Evolutionary conservation across 2,797 vertebrate species (phyloP), one percentile per base, ranked within the genome.

Genomic region (Parotocinclus haroldoi): DNA sequence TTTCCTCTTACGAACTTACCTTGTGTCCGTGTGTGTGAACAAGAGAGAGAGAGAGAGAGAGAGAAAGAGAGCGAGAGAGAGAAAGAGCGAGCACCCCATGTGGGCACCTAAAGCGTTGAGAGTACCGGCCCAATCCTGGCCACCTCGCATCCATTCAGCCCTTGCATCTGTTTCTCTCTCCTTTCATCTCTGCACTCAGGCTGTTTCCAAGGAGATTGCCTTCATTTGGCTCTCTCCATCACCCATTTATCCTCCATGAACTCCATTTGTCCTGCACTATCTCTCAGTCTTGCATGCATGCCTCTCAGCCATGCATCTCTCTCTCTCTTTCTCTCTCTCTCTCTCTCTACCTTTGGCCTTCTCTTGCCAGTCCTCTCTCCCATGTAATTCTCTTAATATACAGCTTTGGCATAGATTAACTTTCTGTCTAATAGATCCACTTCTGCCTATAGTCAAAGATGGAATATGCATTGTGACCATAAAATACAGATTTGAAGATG

Each of bases 151-250:
- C 18, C 63, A 51, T 67, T 62, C 17, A 62, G 59, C 55, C 54
- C 27, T 38, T 18, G 14, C 13, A 13, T 49, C 49, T 66, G 37
- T 39, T n/a, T 57, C 56, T 44, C 18, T 59, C 18, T 51, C 42
- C 67, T 77, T 77, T 75, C 63, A 75, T 77, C 58, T 75, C 45
- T 59, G 68, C 62, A 61, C 64, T 75, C 66, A 63, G 48, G 12
- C 68, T 14, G 44, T 76, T 79, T 72, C 74, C 72, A 76, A 59
- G 58, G 76, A 66, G 64, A 78, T 71, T 10, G 46, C 50, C 67
- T 63, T 58, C 16, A 48, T 71, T 71, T 70, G 27, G 56, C 51
- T 66, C 42, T 53, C 63, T 56, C 61, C 52, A 17, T 56, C 64
- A 48, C 56, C 56, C 54, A 59, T 70, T 44, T 76, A 36, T 39